Percentiles rank a stretch among this genome's conserved stretches.
phyloP scores from a whole-genome alignment of 2,113 vertebrate species.

The Excalfactoria chinensis region DNA sequence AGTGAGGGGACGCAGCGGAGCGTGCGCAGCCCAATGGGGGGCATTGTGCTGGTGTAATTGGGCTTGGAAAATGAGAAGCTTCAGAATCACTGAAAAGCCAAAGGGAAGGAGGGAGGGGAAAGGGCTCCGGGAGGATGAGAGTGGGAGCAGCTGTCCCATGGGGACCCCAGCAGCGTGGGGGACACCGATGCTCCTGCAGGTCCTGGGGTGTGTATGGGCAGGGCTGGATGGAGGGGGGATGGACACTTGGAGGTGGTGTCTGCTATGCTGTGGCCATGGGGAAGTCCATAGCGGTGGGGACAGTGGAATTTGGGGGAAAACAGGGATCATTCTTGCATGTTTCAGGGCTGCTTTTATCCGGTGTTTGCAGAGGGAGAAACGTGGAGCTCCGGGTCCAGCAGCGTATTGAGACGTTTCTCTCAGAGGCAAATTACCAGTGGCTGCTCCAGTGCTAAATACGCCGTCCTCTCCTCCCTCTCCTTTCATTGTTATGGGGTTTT shows the following conservation, averaged over 20 bases:
- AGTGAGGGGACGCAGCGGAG: not conserved
- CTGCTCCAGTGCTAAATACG: not conserved
- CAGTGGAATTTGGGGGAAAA: not conserved
- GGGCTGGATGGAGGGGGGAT: not conserved
- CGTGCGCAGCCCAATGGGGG: not conserved
- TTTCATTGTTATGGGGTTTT: not conserved
- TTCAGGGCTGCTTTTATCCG: not conserved
- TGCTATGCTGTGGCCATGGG: rapidly evolving
- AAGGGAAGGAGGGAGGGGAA: not conserved
- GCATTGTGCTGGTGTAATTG: not conserved
- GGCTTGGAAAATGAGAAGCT: slow-evolving; percentile 25
- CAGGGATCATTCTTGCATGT: too few relatives aligned
- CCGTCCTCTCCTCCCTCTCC: rapidly evolving
- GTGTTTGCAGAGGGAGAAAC: rapidly evolving
- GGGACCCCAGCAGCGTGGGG: rapidly evolving
- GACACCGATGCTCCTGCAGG: not conserved
- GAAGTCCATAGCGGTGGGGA: not conserved
- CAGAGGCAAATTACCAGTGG: not conserved
- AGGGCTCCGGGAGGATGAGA: rapidly evolving
- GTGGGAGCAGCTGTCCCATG: not conserved
- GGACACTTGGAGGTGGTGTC: too few relatives aligned
- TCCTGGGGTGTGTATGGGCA: not conserved
- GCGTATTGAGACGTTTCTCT: not conserved
- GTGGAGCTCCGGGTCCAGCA: not conserved
- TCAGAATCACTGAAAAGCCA: not conserved